Evolutionary conservation across 1,140 invertebrate genomes (phyloP).

Genomic region (Neodiprion lecontei): DNA sequence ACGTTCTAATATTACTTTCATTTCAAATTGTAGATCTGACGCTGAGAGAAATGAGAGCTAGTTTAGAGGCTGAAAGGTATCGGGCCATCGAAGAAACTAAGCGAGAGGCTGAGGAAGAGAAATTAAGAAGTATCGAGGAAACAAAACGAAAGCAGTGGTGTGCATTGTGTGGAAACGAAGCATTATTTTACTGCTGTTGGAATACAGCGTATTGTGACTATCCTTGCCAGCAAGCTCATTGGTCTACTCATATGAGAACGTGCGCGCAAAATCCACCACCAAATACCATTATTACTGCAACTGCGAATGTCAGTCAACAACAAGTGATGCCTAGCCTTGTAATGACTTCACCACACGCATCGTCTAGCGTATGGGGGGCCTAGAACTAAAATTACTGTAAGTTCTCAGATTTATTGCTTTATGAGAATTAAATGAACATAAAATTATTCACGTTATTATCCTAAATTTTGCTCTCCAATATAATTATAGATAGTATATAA

Average conservation of each 20-base stretch:
- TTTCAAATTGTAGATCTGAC: conserved; percentile 50
- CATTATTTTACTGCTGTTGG: conserved; percentile 93
- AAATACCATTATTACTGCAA: conserved; percentile 23
- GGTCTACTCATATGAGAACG: conserved; percentile 66
- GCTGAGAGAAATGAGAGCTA: conserved; percentile 71
- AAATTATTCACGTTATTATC: conserved; percentile 20
- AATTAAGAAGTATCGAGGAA: conserved; percentile 72
- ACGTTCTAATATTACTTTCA: conserved; percentile 19
- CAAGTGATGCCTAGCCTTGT: conserved; percentile 51
- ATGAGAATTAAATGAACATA: too few relatives aligned
- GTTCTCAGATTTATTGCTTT: conserved; percentile 19
- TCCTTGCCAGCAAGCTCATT: conserved; percentile 79
- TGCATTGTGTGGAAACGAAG: conserved; percentile 83
- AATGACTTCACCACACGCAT: conserved; percentile 36
- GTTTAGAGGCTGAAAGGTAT: conserved; percentile 71
- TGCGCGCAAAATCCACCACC: conserved; percentile 53
- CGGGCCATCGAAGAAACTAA: conserved; percentile 67
- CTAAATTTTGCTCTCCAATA: conserved; percentile 25
- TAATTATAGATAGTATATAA: conserved; percentile 17
- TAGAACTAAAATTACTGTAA: conserved; percentile 35
- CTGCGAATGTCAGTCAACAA: conserved; percentile 21
- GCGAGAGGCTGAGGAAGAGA: conserved; percentile 68
- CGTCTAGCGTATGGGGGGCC: conserved; percentile 38
- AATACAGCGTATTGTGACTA: conserved; percentile 93
- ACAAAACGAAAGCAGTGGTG: conserved; percentile 90